Evolutionary conservation across 2,113 vertebrate species (phyloP).

Genomic region (Vimba vimba): DNA sequence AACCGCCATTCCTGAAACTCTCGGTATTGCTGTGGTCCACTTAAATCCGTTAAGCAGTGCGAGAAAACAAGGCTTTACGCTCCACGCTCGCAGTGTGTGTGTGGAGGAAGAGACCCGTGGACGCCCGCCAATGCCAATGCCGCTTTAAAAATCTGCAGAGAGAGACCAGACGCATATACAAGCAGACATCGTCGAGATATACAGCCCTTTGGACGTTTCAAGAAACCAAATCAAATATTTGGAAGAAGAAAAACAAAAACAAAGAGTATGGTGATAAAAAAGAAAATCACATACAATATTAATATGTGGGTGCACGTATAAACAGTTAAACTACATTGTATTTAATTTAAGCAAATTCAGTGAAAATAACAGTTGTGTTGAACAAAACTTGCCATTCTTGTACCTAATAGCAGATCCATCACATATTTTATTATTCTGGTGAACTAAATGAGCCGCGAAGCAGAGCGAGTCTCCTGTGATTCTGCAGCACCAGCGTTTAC

Average conservation of each 20-base stretch:
- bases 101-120: neutral
- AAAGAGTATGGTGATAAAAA: neutral
- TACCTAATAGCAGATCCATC: neutral
- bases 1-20: neutral
- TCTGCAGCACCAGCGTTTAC: neutral
- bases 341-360: neutral
- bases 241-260: neutral
- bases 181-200: neutral
- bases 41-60: neutral
- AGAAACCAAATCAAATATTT: neutral
- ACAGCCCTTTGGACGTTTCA: conserved; percentile 8
- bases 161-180: neutral
- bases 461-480: neutral
- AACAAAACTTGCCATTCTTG: neutral
- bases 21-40: conserved; percentile 10
- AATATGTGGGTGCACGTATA: conserved; percentile 14
- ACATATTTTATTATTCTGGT: neutral
- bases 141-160: neutral
- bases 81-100: neutral
- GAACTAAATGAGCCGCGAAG: neutral
- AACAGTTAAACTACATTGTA: neutral
- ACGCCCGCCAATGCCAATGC: neutral
- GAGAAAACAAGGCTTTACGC: neutral
- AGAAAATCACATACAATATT: neutral
- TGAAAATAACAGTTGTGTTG: conserved; percentile 9